These are phyloP conservation scores for Mythimna pallens DNA, from an alignment of 2,888 invertebrate genomes.

Conservation along the genomic window DNA sequence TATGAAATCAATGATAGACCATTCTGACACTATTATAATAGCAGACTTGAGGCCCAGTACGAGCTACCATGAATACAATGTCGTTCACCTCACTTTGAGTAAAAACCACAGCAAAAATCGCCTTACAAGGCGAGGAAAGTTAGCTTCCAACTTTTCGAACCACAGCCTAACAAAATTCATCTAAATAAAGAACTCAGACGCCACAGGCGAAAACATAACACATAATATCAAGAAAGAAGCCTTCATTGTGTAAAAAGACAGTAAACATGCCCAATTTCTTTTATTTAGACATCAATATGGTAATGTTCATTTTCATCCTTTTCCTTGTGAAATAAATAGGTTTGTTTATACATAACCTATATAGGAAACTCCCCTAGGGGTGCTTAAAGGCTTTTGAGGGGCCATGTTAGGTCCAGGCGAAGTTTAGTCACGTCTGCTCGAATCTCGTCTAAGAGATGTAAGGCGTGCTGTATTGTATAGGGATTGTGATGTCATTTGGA, in stretches of 20 bases:
- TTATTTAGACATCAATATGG: slow-evolving; percentile 45
- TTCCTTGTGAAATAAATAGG: slow-evolving; percentile 28
- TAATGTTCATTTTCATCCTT: slow-evolving; percentile 27
- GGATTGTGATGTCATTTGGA: slow-evolving; percentile 36
- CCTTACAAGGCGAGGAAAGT: neutral
- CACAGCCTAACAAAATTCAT: neutral
- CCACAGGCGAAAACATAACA: neutral
- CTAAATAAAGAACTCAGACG: neutral
- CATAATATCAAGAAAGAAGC: slow-evolving; percentile 10
- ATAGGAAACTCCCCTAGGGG: slow-evolving; percentile 27
- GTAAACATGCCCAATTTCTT: slow-evolving; percentile 42
- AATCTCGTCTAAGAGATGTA: slow-evolving; percentile 47
- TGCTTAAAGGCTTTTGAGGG: slow-evolving; percentile 43
- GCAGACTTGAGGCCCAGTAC: too few relatives aligned
- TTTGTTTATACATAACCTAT: slow-evolving; percentile 27
- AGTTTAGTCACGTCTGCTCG: slow-evolving; percentile 57
- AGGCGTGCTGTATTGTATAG: slow-evolving; percentile 37
- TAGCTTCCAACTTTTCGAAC: neutral
- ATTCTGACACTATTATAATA: too few relatives aligned
- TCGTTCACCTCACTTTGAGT: slow-evolving; percentile 2
- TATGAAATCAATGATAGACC: too few relatives aligned
- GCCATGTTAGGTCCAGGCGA: slow-evolving; percentile 39
- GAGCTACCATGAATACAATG: neutral
- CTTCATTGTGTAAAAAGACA: slow-evolving; percentile 27
- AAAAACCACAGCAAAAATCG: neutral